A percentile compares a stretch with the other conserved stretches of the same genome.
These are phyloP conservation scores for Meles meles DNA, from an alignment of 2,113 vertebrate species.

Conservation along the genomic window DNA sequence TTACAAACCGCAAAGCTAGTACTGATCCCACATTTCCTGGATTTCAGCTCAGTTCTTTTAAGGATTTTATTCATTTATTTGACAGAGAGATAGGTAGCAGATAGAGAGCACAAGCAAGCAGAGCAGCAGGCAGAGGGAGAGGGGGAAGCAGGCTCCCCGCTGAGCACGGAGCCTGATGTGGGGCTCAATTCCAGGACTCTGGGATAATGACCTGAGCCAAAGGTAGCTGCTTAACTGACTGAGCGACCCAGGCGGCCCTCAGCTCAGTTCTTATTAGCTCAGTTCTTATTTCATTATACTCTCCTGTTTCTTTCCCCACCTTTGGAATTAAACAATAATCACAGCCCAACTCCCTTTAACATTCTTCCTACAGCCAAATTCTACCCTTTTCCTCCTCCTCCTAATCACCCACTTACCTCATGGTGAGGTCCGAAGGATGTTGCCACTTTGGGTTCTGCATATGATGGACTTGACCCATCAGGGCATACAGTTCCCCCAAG, in stretches of 20 bases:
- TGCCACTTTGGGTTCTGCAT: slow-evolving; percentile 51
- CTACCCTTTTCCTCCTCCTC: not conserved
- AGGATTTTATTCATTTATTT: too few species aligned
- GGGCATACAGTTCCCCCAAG: slow-evolving; percentile 56
- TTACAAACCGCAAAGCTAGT: slow-evolving; percentile 6
- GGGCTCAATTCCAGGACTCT: too few species aligned
- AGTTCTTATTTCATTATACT: slow-evolving; percentile 34
- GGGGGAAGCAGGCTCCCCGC: too few species aligned
- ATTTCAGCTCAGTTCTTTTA: not conserved
- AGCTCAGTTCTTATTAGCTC: slow-evolving; percentile 19
- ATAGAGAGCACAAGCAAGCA: too few species aligned
- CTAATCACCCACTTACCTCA: slow-evolving; percentile 66
- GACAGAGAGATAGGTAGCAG: too few species aligned
- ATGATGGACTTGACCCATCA: slow-evolving; percentile 64
- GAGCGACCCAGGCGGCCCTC: not conserved
- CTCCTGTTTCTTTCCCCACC: not conserved
- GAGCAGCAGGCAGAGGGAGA: too few species aligned
- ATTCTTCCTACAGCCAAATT: not conserved
- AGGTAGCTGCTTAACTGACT: too few species aligned
- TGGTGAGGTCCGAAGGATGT: slow-evolving; percentile 75
- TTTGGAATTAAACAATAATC: slow-evolving; percentile 20
- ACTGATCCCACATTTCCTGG: not conserved
- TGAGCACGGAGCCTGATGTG: too few species aligned
- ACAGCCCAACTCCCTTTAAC: not conserved
- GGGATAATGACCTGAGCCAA: too few species aligned